phyloP scores from a whole-genome alignment of 2,888 invertebrate genomes.

The Meiosimyza decipiens region DNA sequence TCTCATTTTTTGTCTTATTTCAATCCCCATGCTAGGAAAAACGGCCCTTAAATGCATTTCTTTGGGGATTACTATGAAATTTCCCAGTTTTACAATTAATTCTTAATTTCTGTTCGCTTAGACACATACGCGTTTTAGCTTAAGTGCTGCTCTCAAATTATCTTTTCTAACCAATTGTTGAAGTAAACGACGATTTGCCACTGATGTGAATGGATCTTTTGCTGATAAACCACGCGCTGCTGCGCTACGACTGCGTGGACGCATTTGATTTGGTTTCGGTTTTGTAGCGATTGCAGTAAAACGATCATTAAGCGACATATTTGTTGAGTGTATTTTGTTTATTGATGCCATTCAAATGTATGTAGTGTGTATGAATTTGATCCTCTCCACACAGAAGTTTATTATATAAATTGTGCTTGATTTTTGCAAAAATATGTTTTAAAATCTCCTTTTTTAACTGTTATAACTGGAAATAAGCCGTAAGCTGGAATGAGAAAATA shows the following conservation, averaged over 20 bases:
- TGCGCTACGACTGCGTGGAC: constrained; percentile 54
- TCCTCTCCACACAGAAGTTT: too few relatives aligned
- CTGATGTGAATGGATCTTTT: constrained; percentile 49
- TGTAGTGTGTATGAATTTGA: background rate
- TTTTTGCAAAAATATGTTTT: too few relatives aligned
- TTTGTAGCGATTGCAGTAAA: constrained; percentile 64
- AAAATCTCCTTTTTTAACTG: too few relatives aligned
- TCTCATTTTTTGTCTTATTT: constrained; percentile 18
- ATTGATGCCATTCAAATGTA: constrained; percentile 36
- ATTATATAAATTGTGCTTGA: too few relatives aligned
- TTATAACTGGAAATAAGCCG: too few relatives aligned
- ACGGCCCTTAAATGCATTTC: background rate
- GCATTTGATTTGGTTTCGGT: constrained; percentile 39
- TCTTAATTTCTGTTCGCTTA: constrained; percentile 24
- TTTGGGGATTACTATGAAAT: background rate
- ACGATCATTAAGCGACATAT: constrained; percentile 66
- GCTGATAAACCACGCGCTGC: constrained; percentile 49
- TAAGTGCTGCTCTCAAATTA: constrained; percentile 64
- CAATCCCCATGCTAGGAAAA: background rate
- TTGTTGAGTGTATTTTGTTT: constrained; percentile 66
- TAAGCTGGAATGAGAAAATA: too few relatives aligned
- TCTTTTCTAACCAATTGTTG: constrained; percentile 64
- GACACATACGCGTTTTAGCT: constrained; percentile 66
- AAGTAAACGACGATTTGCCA: constrained; percentile 61
- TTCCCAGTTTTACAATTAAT: constrained; percentile 19